Evolutionary conservation across 2,888 invertebrate species (phyloP).

Genomic region (Furcula furcula): DNA sequence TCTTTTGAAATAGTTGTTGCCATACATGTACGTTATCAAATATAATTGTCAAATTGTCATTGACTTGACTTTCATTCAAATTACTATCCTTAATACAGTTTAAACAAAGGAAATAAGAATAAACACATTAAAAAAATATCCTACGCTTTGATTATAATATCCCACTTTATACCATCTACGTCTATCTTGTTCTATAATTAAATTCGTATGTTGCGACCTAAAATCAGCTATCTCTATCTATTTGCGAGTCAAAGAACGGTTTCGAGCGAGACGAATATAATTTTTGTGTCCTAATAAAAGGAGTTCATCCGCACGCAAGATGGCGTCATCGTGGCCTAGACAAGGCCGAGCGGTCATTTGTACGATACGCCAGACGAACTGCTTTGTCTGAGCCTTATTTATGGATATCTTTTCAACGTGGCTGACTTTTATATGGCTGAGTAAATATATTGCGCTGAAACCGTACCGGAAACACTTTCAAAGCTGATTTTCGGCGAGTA

Average conservation of each 20-base stretch:
- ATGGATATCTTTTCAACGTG: constrained; percentile 39
- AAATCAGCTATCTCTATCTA: constrained; percentile 42
- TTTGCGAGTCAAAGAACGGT: constrained; percentile 17
- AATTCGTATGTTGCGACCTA: constrained; percentile 34
- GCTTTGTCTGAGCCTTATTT: constrained; percentile 59
- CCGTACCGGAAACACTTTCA: constrained; percentile 12
- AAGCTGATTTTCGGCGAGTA: constrained; percentile 2
- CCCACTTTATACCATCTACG: constrained; percentile 28
- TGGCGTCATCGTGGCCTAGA: constrained; percentile 81
- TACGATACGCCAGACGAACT: constrained; percentile 68
- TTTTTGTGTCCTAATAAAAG: constrained; percentile 68
- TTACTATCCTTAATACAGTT: background rate
- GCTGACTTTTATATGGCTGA: constrained; percentile 31
- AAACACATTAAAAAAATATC: too few species aligned
- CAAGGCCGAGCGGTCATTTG: constrained; percentile 79
- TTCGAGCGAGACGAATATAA: constrained; percentile 54
- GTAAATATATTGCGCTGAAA: constrained; percentile 9
- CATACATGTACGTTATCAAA: constrained; percentile 3
- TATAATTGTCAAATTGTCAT: background rate
- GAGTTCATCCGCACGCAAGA: constrained; percentile 68
- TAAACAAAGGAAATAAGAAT: too few species aligned
- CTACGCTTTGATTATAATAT: too few species aligned
- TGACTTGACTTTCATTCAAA: background rate
- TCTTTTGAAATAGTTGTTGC: constrained; percentile 26
- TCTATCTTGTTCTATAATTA: constrained; percentile 48